Percentiles rank a stretch among this genome's conserved stretches.
These are phyloP conservation scores for Dallia pectoralis DNA, from an alignment of 2,797 vertebrate genomes.

Conservation along the genomic window DNA sequence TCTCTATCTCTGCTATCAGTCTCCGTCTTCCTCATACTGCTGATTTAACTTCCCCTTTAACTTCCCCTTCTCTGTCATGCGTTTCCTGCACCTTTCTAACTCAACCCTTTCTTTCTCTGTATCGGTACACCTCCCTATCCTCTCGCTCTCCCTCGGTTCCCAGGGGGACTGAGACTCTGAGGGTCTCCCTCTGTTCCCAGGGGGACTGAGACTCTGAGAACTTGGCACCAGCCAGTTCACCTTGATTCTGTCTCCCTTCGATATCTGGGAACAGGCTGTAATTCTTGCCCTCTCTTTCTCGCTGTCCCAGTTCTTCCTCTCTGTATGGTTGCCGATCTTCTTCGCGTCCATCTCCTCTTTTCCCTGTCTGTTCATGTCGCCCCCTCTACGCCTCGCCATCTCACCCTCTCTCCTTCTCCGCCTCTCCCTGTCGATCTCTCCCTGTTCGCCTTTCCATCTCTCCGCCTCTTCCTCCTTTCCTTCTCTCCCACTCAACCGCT, in stretches of 20 bases:
- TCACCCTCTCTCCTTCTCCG: constrained; percentile 27
- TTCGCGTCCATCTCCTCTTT: constrained; percentile 43
- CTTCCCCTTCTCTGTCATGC: constrained; percentile 23
- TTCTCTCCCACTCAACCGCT: too few species aligned
- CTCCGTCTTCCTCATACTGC: constrained; percentile 32
- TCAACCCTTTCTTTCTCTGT: constrained; percentile 41
- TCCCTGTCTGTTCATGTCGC: constrained; percentile 51
- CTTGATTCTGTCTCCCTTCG: constrained; percentile 36
- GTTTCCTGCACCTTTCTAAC: constrained; percentile 35
- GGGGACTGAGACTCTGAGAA: constrained; percentile 50
- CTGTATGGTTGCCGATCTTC: constrained; percentile 52
- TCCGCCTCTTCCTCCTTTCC: constrained; percentile 52
- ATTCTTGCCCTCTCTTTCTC: constrained; percentile 55
- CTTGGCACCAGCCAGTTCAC: constrained; percentile 26
- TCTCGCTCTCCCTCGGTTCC: constrained; percentile 54
- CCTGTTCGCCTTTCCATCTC: constrained; percentile 49
- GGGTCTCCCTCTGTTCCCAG: constrained; percentile 52
- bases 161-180: constrained; percentile 44
- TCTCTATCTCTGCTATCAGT: constrained; percentile 39
- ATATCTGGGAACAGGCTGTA: constrained; percentile 56
- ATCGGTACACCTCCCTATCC: constrained; percentile 58
- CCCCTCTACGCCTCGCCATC: constrained; percentile 46
- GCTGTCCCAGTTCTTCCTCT: constrained; percentile 42
- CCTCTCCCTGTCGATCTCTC: constrained; percentile 37
- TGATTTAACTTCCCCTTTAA: constrained; percentile 28